Evolutionary conservation across 2,113 vertebrate species (phyloP).

Genomic region (Apteryx mantelli): DNA sequence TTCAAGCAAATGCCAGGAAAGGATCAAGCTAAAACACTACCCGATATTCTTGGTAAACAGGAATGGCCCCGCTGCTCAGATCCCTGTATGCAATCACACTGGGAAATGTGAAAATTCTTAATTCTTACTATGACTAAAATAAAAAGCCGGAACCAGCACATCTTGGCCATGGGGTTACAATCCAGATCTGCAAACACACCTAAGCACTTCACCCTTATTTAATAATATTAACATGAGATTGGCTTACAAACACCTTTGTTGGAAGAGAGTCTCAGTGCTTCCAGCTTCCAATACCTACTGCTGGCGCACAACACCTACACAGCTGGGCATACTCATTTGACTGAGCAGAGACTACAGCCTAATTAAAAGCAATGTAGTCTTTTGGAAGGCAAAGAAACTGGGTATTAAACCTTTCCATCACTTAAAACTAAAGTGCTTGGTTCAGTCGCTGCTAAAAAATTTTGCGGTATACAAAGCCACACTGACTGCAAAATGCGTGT

Average conservation of each 20-base stretch:
- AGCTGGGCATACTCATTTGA: constrained; percentile 27
- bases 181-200: not conserved
- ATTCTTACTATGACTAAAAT: not conserved
- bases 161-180: not conserved
- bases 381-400: not conserved
- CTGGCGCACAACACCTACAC: not conserved
- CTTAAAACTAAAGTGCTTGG: not conserved
- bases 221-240: not conserved
- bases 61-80: not conserved
- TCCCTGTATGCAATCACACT: not conserved
- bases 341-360: constrained; percentile 5
- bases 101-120: not conserved
- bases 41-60: not conserved
- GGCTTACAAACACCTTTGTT: not conserved
- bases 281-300: constrained; percentile 3
- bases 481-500: not conserved
- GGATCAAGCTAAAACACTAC: not conserved
- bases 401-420: not conserved
- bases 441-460: not conserved
- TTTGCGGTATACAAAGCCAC: not conserved
- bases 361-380: constrained; percentile 34
- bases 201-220: not conserved
- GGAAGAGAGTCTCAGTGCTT: not conserved
- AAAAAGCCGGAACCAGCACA: not conserved
- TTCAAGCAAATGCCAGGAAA: not conserved